Evolutionary conservation across 1,140 invertebrate genomes (phyloP).

Genomic region (Odontomachus brunneus): DNA sequence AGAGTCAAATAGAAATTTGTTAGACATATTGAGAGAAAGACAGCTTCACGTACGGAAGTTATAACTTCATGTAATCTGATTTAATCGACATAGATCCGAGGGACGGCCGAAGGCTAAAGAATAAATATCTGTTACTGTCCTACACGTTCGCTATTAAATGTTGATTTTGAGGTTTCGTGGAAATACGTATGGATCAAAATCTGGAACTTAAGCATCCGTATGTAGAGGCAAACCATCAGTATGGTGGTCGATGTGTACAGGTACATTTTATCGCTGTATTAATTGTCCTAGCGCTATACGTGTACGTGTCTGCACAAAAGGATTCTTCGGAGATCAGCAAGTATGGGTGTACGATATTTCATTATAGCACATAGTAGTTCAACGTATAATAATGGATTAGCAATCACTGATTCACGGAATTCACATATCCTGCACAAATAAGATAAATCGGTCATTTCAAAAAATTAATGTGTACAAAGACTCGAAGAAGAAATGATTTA

Average conservation of each 20-base stretch:
- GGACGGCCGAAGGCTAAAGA: slow-evolving; percentile 26
- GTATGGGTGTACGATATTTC: slow-evolving; percentile 18
- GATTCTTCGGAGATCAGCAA: slow-evolving; percentile 20
- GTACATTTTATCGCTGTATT: slow-evolving; percentile 83
- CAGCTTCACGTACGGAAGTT: too few species aligned
- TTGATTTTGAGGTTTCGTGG: slow-evolving; percentile 9
- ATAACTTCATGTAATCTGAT: not conserved
- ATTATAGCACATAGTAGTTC: not conserved
- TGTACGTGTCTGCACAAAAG: slow-evolving; percentile 35
- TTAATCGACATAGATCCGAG: slow-evolving; percentile 15
- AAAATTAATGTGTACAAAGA: too few species aligned
- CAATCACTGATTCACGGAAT: not conserved
- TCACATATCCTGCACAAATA: too few species aligned
- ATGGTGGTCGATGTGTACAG: slow-evolving; percentile 82
- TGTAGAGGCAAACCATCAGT: slow-evolving; percentile 75
- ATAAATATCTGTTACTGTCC: slow-evolving; percentile 28
- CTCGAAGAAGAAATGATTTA: too few species aligned
- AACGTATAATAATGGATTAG: not conserved
- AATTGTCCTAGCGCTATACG: slow-evolving; percentile 73
- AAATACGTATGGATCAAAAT: slow-evolving; percentile 10
- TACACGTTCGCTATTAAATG: not conserved
- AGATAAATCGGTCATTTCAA: too few species aligned
- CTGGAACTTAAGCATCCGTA: slow-evolving; percentile 40
- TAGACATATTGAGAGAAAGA: not conserved
- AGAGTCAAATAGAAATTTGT: not conserved